Conservation (phyloP, 1,140 invertebrate species). For the Chironomus striatipennis region DNA sequence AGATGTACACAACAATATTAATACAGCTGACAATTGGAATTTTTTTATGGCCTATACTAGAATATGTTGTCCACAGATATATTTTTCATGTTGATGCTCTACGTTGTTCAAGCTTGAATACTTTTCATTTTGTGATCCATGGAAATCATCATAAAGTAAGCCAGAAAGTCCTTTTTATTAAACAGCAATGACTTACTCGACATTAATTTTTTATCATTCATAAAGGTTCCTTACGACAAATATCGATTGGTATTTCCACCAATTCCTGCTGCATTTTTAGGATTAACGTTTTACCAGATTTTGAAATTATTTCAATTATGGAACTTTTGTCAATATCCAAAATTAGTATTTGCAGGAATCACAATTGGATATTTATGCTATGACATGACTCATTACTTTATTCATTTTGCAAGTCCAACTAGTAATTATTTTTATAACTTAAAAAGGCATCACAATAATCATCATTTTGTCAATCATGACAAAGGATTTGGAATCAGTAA, state of each 20-base stretch:
- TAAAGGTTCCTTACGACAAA: slow-evolving; percentile 57
- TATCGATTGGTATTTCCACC: slow-evolving; percentile 62
- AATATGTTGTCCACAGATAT: slow-evolving; percentile 62
- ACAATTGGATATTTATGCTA: slow-evolving; percentile 58
- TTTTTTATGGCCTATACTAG: slow-evolving; percentile 56
- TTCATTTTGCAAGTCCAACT: slow-evolving; percentile 59
- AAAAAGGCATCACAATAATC: slow-evolving; percentile 69
- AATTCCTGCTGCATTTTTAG: slow-evolving; percentile 52
- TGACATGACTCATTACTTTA: slow-evolving; percentile 67
- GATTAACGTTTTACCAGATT: no score
- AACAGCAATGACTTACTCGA: no score
- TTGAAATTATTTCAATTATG: no score
- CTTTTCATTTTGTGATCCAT: slow-evolving; percentile 62
- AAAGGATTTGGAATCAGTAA: slow-evolving; percentile 63
- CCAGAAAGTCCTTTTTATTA: no score
- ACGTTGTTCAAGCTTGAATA: slow-evolving; percentile 49
- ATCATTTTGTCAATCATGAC: slow-evolving; percentile 65
- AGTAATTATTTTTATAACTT: slow-evolving; percentile 52
- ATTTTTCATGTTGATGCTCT: slow-evolving; percentile 51
- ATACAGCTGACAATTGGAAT: slow-evolving; percentile 40
- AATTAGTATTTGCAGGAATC: slow-evolving; percentile 46
- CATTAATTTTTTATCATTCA: no score
- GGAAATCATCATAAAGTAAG: slow-evolving; percentile 67
- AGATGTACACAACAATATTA: not conserved
- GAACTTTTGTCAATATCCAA: no score